These are phyloP conservation scores for Channa striata DNA, from an alignment of 2,797 vertebrate species.

Conservation along the genomic window DNA sequence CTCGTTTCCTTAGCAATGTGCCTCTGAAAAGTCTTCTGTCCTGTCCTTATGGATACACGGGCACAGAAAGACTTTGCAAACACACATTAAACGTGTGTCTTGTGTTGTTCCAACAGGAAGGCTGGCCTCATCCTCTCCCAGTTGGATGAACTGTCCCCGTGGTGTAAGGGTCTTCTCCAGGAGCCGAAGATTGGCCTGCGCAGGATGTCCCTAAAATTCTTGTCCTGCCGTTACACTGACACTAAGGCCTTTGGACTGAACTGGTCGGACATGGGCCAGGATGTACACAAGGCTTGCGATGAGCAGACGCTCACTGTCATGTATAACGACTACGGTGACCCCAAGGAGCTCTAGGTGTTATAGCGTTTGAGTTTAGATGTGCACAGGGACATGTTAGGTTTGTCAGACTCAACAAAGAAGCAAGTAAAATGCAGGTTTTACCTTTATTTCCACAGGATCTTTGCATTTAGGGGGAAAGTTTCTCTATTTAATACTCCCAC, in stretches of 20 bases:
- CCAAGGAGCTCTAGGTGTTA: constrained; percentile 86
- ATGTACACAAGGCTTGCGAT: constrained; percentile 95
- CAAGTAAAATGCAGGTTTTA: constrained; percentile 23
- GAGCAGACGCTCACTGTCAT: constrained; percentile 94
- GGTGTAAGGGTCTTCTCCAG: constrained; percentile 95
- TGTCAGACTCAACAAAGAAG: constrained; percentile 26
- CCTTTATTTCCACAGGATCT: constrained; percentile 11
- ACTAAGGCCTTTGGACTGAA: constrained; percentile 94
- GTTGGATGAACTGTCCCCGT: constrained; percentile 91
- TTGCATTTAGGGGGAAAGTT: constrained; percentile 2
- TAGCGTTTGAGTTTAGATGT: constrained; percentile 1
- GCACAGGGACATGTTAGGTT: constrained; percentile 4
- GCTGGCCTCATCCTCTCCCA: constrained; percentile 96
- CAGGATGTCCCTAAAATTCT: constrained; percentile 91
- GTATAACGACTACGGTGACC: constrained; percentile 97
- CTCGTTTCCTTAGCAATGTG: background rate
- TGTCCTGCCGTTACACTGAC: constrained; percentile 97
- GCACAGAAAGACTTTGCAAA: background rate
- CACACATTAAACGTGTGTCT: background rate
- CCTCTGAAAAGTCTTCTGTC: background rate
- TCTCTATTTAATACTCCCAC: background rate
- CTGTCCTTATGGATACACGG: too few relatives aligned
- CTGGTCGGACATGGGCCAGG: constrained; percentile 93
- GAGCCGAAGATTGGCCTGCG: constrained; percentile 96
- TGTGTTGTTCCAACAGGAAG: constrained; percentile 86